Evolutionary conservation across 1,140 invertebrate species (phyloP), one percentile per base, ranked within the genome.

Genomic region (Lerema accius): DNA sequence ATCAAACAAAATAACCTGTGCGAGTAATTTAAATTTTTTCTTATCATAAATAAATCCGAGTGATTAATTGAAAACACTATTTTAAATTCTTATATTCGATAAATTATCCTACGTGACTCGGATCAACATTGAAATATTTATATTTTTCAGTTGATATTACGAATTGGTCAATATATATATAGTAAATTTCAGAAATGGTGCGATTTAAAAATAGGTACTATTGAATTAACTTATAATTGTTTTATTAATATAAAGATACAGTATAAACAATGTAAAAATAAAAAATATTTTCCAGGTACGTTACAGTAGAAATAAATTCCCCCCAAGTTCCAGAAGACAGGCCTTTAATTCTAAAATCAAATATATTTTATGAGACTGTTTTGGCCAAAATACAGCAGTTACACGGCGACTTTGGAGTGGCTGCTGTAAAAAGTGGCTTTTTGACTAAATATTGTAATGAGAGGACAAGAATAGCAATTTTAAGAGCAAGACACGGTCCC

Each of bases 391-490:
- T 96, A 4, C 92, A 95, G 79, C 92, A 94, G 71, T 77, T 95
- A 46, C 94, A 95, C 80, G 95, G 95, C 3, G 95, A 95, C 74
- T 95, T 94, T 80, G 95, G 95, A 7, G 69, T 92, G 13, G 95
- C 94, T 4, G 85, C 94, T 10, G 91, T 95, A 26, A 93, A 92
- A 86, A 89, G 92, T 55, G 95, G 95, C 16, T 95, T 96, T 73
- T 85, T 91, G 86, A 94, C 94, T 19, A 96, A 95, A 92, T 96
- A 96, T 89, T 96, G 94, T 70, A 96, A 96, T 86, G 90, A 93
- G 63, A 92, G 93, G 39, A 96, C 95, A 1, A 93, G 92, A 91
- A 94, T 96, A 71, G 94, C 94, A 0, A 91, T 96, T 13, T 90
- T 96, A 49, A 92, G 94, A 75, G 92, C 92, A 17, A 86, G 95